Evolutionary conservation across 2,888 invertebrate genomes (phyloP).

Genomic region (Leptothorax acervorum): DNA sequence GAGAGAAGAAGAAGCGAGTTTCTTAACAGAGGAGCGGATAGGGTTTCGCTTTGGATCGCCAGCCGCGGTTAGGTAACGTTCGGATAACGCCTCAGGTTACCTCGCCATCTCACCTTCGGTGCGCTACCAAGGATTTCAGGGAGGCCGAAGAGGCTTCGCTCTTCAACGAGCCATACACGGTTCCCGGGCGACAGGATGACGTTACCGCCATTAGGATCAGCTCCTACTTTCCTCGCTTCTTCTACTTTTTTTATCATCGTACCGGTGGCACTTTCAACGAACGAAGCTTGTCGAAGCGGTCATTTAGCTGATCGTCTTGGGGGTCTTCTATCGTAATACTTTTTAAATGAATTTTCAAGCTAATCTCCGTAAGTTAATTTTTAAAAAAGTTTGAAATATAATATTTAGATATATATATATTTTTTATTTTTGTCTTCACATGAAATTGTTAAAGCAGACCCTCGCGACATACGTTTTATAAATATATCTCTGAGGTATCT

Average conservation of each 20-base stretch:
- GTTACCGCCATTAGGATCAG: conserved; percentile 80
- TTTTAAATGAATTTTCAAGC: conserved; percentile 20
- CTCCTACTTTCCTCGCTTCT: conserved; percentile 64
- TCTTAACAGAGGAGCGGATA: conserved; percentile 79
- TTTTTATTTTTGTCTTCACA: conserved; percentile 1
- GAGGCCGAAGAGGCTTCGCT: conserved; percentile 70
- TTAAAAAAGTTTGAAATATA: neutral
- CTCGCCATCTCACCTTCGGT: conserved; percentile 77
- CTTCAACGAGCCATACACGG: conserved; percentile 74
- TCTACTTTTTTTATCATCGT: conserved; percentile 48
- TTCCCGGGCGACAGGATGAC: conserved; percentile 77
- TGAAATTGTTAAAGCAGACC: neutral
- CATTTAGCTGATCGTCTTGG: conserved; percentile 15
- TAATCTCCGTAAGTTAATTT: conserved; percentile 24
- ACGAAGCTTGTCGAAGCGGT: conserved; percentile 37
- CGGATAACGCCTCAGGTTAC: conserved; percentile 81
- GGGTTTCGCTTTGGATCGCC: conserved; percentile 80
- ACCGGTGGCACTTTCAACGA: conserved; percentile 32
- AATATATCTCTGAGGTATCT: neutral
- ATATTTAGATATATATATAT: neutral
- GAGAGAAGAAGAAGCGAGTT: conserved; percentile 58
- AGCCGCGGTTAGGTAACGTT: conserved; percentile 76
- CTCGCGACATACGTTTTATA: neutral
- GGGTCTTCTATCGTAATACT: neutral
- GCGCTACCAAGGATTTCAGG: conserved; percentile 81